Percentiles rank a stretch among this genome's conserved stretches.
Evolutionary conservation across 2,113 vertebrate species (phyloP).

Genomic region (Nyctereutes procyonoides): DNA sequence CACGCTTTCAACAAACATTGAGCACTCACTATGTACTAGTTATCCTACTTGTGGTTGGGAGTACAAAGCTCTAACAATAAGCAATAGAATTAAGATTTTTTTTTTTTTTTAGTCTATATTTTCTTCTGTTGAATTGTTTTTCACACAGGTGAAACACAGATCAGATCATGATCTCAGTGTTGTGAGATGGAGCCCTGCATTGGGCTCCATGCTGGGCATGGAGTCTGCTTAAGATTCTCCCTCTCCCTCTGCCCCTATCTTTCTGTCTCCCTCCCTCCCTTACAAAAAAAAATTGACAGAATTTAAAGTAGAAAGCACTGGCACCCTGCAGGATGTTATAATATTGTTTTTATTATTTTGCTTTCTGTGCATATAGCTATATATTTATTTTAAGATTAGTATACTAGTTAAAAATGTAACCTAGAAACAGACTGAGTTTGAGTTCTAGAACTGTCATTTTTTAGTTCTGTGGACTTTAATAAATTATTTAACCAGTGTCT

Average conservation of each 20-base stretch:
- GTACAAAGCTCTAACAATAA: neutral
- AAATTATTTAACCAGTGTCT: neutral
- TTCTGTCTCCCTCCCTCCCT: neutral
- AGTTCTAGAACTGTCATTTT: neutral
- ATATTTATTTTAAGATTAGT: constrained; percentile 21
- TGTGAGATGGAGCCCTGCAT: neutral
- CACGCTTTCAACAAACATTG: neutral
- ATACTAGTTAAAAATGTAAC: neutral
- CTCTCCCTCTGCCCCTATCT: neutral
- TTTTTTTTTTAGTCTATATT: neutral
- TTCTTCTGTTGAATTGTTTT: constrained; percentile 48
- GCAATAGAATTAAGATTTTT: neutral
- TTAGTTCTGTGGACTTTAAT: neutral
- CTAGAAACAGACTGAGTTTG: neutral
- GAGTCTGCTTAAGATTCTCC: neutral
- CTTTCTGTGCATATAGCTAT: constrained; percentile 8
- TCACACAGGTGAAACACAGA: neutral
- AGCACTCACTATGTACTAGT: neutral
- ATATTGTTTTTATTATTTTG: neutral
- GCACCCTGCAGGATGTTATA: neutral
- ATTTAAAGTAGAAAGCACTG: constrained; percentile 46
- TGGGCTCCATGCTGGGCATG: neutral
- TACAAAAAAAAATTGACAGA: neutral
- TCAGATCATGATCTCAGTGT: neutral
- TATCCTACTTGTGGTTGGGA: neutral